A percentile compares a stretch with the other conserved stretches of the same genome.
Evolutionary conservation across 1,140 invertebrate genomes (phyloP).

Genomic region (Trypoxylus dichotomus): DNA sequence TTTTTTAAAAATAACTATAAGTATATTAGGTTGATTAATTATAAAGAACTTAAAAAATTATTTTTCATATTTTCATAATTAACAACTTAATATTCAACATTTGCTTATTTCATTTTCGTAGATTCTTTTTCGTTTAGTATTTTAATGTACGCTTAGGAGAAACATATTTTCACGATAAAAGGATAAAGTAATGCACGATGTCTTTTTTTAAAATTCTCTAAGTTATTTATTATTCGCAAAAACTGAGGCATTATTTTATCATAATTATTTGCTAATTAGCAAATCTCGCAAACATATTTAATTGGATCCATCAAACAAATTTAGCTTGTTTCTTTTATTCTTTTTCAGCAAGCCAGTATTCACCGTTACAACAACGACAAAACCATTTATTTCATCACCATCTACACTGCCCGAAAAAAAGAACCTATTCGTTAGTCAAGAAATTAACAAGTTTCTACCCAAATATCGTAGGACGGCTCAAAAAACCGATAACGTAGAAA

Average conservation of each 20-base stretch:
- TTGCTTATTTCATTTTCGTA: constrained; percentile 9
- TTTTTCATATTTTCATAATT: background rate
- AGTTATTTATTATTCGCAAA: too few species aligned
- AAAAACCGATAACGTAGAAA: background rate
- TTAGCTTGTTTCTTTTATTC: background rate
- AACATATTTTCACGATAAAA: background rate
- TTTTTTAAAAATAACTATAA: background rate
- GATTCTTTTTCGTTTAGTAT: background rate
- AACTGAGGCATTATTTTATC: too few species aligned
- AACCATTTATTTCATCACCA: constrained; percentile 34
- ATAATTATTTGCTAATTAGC: too few species aligned
- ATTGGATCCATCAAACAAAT: background rate
- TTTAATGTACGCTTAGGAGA: background rate
- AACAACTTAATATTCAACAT: background rate
- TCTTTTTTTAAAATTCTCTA: too few species aligned
- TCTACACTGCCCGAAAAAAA: constrained; percentile 34
- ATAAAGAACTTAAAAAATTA: background rate
- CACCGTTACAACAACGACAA: constrained; percentile 31
- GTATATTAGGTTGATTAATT: background rate
- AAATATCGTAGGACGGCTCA: constrained; percentile 3
- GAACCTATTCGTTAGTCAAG: constrained; percentile 35
- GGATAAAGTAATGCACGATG: too few species aligned
- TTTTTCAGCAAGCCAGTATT: constrained; percentile 35
- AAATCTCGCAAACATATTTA: background rate
- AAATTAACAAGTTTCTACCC: constrained; percentile 21